Evolutionary conservation across 2,113 vertebrate genomes (phyloP).

Genomic region (Verasper variegatus): DNA sequence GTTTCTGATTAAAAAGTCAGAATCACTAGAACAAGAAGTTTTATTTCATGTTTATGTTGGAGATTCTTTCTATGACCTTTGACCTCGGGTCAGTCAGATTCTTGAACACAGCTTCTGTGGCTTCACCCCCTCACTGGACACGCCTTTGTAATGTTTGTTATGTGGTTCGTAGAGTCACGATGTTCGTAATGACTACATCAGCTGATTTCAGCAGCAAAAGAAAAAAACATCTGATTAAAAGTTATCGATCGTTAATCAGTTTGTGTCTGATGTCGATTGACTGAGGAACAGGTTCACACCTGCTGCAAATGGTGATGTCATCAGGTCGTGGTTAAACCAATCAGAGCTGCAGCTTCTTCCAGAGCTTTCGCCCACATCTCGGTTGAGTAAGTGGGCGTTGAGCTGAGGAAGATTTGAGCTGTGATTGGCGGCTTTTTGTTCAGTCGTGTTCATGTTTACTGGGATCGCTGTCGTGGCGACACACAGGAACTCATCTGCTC

Average conservation of each 20-base stretch:
- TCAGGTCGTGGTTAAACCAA: neutral
- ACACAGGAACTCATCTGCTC: constrained; percentile 78
- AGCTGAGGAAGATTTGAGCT: neutral
- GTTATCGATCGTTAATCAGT: too few species aligned
- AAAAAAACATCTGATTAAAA: too few species aligned
- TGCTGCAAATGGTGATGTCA: neutral
- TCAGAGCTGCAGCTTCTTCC: neutral
- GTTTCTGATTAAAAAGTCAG: neutral
- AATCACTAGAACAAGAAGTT: neutral
- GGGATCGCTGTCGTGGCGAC: neutral
- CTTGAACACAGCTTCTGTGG: too few species aligned
- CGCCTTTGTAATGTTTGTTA: too few species aligned
- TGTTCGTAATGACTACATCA: too few species aligned
- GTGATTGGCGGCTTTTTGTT: neutral
- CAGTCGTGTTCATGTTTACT: neutral
- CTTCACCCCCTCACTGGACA: too few species aligned
- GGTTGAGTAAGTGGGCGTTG: too few species aligned
- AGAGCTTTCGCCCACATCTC: neutral
- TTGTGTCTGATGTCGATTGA: too few species aligned
- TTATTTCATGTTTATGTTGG: neutral
- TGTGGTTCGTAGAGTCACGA: too few species aligned
- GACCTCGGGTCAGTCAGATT: neutral
- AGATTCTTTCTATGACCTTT: neutral
- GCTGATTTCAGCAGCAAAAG: neutral
- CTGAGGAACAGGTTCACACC: too few species aligned